phyloP scores from a whole-genome alignment of 2,888 invertebrate species.

The Heliconius ethilla region DNA sequence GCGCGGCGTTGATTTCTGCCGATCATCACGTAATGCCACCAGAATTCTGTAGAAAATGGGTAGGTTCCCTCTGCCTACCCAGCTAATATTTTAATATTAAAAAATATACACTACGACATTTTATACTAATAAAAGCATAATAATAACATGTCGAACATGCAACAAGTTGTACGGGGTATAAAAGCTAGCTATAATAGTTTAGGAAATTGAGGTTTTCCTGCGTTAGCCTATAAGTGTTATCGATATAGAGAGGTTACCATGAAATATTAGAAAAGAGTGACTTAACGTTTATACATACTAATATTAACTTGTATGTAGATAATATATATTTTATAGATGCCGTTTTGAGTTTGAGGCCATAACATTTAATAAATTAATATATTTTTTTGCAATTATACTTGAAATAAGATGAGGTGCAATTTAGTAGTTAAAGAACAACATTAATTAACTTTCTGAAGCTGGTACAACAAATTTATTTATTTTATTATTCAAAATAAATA shows the following conservation, averaged over 20 bases:
- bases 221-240: slow-evolving; percentile 49
- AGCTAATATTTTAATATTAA: too few species aligned
- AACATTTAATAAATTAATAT: background rate
- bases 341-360: too few species aligned
- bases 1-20: too few species aligned
- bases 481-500: too few species aligned
- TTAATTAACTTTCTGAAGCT: too few species aligned
- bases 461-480: too few species aligned
- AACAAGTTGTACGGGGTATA: slow-evolving; percentile 35
- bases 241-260: background rate
- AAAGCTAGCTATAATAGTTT: slow-evolving; percentile 57
- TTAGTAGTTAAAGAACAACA: background rate
- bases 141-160: background rate
- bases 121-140: background rate
- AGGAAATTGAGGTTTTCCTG: slow-evolving; percentile 68
- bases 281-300: background rate
- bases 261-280: background rate
- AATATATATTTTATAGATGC: background rate
- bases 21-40: too few species aligned
- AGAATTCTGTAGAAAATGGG: too few species aligned
- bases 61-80: too few species aligned
- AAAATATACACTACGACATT: background rate
- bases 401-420: background rate
- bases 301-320: background rate
- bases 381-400: background rate